Evolutionary conservation across 2,888 invertebrate species (phyloP).

Genomic region (Syrista parreyssii): DNA sequence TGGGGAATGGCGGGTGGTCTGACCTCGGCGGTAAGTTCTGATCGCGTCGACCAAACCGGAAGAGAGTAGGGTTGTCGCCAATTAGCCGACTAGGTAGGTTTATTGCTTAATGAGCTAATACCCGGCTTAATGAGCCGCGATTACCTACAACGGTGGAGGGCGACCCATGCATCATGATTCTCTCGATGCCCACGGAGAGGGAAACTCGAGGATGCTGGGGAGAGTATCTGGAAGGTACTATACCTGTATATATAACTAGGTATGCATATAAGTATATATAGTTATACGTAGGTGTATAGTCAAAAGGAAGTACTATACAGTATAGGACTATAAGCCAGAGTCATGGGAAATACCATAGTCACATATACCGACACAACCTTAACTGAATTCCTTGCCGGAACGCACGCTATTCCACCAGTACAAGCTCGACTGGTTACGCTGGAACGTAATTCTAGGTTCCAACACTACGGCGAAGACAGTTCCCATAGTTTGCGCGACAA

Average conservation of each 20-base stretch:
- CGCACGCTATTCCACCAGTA: not conserved
- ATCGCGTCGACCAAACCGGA: slow-evolving; percentile 46
- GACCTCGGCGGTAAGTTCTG: slow-evolving; percentile 20
- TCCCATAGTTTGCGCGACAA: not conserved
- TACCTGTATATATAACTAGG: not conserved
- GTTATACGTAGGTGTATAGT: not conserved
- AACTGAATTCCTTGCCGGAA: slow-evolving; percentile 4
- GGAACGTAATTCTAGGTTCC: not conserved
- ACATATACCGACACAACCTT: not conserved
- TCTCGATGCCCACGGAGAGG: not conserved
- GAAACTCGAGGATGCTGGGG: not conserved
- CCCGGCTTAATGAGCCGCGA: slow-evolving; percentile 55
- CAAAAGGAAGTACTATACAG: not conserved
- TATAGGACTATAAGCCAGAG: not conserved
- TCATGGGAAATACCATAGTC: not conserved
- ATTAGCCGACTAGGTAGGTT: slow-evolving; percentile 56
- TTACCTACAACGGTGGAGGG: slow-evolving; percentile 44
- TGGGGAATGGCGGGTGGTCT: slow-evolving; percentile 33
- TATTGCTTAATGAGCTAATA: slow-evolving; percentile 62
- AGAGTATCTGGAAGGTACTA: not conserved
- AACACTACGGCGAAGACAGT: not conserved
- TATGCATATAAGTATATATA: not conserved
- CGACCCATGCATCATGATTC: slow-evolving; percentile 14
- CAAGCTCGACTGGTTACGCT: not conserved
- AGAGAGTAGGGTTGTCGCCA: slow-evolving; percentile 53